Evolutionary conservation across 2,888 invertebrate species (phyloP), one percentile per base, ranked within the genome.

Genomic region (Abscondita cerata): DNA sequence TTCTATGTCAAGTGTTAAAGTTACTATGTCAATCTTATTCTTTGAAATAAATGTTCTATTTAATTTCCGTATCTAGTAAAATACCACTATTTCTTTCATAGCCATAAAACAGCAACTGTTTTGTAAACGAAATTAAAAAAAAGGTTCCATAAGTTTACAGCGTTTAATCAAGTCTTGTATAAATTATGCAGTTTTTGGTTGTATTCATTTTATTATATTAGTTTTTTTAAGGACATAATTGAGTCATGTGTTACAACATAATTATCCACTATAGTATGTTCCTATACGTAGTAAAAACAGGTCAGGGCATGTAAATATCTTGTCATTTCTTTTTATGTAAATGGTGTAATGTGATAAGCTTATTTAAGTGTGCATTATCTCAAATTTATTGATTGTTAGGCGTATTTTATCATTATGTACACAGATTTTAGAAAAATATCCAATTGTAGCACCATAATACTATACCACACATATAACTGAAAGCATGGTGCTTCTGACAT

Each of bases 321-420:
- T 51, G n/a, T 47, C 52, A 25, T 18, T 40, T 62, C 40, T 52
- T 51, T 50, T 55, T 63, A 62, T 58, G 62, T 25, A 54, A 63
- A 63, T 59, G 41, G 54, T 51, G 59, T 59, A 63, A 63, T 34
- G 41, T 59, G 34, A 63, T 59, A 59, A 53, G 48, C 54, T 59
- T 55, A 54, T 44, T 44, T 59, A 56, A 15, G 36, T 36, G 44
- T 40, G 36, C 51, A 61, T 51, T 54, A 56, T 63, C 59, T 54
- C 36, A 40, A 60, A 55, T 57, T 62, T 62, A 52, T 57, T 38
- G 52, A 57, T 57, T 38, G 52, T 56, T 40, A 52, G 47, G 38
- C 47, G 56, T 51, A 50, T 25, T 60, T 60, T 51, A 55, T 25
- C 25, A 25, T 25, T 25, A 25, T 25, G 2, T 25, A 25, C 25